These are phyloP conservation scores for Lampropteryx suffumata DNA, from an alignment of 2,888 invertebrate genomes.

Conservation along the genomic window DNA sequence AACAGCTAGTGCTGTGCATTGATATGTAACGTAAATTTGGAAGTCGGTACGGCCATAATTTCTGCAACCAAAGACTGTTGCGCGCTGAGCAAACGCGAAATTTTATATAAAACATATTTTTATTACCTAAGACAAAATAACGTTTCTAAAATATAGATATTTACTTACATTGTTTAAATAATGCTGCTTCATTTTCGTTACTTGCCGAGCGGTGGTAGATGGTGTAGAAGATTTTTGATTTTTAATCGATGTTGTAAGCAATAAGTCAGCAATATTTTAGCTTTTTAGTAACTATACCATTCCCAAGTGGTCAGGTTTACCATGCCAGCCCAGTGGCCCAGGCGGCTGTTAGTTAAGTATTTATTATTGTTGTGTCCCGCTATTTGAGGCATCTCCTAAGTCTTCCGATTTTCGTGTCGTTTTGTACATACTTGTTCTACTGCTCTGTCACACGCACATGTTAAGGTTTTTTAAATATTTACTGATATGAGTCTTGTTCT, in stretches of 20 bases:
- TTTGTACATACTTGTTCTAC: constrained; percentile 17
- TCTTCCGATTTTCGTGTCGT: background rate
- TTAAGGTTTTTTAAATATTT: constrained; percentile 14
- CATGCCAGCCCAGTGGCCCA: background rate
- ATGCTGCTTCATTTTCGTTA: background rate
- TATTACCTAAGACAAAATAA: background rate
- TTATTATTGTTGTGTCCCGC: background rate
- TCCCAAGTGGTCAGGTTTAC: background rate
- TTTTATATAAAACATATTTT: constrained; percentile 8
- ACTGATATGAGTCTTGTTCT: background rate
- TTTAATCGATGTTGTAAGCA: background rate
- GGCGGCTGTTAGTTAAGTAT: background rate
- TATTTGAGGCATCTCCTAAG: background rate
- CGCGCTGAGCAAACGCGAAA: constrained; percentile 24
- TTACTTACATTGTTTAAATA: too few relatives aligned
- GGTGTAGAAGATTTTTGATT: background rate
- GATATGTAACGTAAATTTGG: too few relatives aligned
- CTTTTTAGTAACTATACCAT: background rate
- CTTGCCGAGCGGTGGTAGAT: background rate
- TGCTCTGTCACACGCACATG: constrained; percentile 14
- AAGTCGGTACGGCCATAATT: constrained; percentile 21
- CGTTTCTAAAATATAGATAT: background rate
- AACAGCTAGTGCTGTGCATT: too few relatives aligned
- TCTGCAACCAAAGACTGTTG: constrained; percentile 43
- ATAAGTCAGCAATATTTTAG: background rate